A percentile compares a stretch with the other conserved stretches of the same genome.
Conservation (phyloP, 2,113 vertebrate genomes). For the Aspidoscelis tigris region DNA sequence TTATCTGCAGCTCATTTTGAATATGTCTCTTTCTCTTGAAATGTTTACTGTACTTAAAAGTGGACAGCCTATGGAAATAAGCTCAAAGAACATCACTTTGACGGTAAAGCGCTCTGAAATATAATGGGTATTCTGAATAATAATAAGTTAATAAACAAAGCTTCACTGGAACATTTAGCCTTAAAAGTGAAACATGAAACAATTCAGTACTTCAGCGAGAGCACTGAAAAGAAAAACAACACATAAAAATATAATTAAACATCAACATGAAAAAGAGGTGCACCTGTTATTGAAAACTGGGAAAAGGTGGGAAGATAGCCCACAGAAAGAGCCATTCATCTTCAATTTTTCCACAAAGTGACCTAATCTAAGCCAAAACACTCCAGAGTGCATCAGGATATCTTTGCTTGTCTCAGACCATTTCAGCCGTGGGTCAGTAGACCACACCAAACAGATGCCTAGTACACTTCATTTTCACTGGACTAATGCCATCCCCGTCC, state of each 20-base stretch:
- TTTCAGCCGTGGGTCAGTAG: too few species aligned
- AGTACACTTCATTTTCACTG: too few species aligned
- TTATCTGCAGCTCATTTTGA: conserved; percentile 1
- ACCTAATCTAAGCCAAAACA: background rate
- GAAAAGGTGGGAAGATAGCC: background rate
- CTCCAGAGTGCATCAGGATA: conserved; percentile 29
- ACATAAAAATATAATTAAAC: conserved; percentile 25
- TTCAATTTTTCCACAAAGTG: background rate
- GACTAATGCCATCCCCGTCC: too few species aligned
- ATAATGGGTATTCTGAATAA: background rate
- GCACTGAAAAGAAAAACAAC: conserved; percentile 25
- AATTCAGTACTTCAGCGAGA: conserved; percentile 6
- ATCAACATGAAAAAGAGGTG: conserved; percentile 39
- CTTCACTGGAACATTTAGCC: conserved; percentile 27
- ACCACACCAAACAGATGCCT: too few species aligned
- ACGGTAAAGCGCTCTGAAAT: background rate
- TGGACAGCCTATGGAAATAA: conserved; percentile 4
- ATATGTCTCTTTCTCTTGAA: background rate
- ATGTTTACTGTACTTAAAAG: conserved; percentile 10
- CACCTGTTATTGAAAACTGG: background rate
- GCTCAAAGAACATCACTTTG: background rate
- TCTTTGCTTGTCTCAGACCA: conserved; percentile 1
- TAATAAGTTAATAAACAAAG: conserved; percentile 23
- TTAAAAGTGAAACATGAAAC: conserved; percentile 23
- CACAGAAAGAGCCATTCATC: conserved; percentile 11